phyloP scores from a whole-genome alignment of 2,113 vertebrate genomes.

The Theropithecus gelada region DNA sequence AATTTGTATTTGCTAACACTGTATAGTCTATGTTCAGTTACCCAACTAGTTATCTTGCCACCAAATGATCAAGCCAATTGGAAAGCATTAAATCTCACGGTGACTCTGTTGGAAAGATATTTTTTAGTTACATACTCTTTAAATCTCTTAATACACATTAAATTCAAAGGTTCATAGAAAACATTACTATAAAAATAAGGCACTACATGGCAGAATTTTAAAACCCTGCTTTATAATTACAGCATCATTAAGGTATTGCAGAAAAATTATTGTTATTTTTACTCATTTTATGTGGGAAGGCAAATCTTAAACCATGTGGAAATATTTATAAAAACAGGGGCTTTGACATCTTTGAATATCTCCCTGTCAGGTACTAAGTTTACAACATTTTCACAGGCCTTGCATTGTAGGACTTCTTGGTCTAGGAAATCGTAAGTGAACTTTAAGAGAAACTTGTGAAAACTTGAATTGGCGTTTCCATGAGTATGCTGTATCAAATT shows the following conservation, averaged over 20 bases:
- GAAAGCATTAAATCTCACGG: constrained; percentile 13
- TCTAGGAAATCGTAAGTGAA: not conserved
- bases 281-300: not conserved
- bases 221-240: constrained; percentile 1
- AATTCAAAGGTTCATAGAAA: constrained; percentile 10
- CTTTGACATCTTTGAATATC: not conserved
- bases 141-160: not conserved
- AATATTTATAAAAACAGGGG: not conserved
- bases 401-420: not conserved
- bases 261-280: not conserved
- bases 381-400: not conserved
- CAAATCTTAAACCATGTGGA: not conserved
- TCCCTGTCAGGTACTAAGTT: not conserved
- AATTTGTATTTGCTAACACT: not conserved
- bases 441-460: not conserved
- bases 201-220: not conserved
- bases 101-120: not conserved
- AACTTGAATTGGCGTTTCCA: not conserved
- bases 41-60: not conserved
- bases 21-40: not conserved
- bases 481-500: not conserved
- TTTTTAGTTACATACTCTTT: not conserved
- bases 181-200: not conserved
- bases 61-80: not conserved
- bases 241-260: not conserved